A percentile compares a stretch with the other conserved stretches of the same genome.
Conservation (phyloP, 2,113 vertebrate genomes). For the Atherinomorus stipes region DNA sequence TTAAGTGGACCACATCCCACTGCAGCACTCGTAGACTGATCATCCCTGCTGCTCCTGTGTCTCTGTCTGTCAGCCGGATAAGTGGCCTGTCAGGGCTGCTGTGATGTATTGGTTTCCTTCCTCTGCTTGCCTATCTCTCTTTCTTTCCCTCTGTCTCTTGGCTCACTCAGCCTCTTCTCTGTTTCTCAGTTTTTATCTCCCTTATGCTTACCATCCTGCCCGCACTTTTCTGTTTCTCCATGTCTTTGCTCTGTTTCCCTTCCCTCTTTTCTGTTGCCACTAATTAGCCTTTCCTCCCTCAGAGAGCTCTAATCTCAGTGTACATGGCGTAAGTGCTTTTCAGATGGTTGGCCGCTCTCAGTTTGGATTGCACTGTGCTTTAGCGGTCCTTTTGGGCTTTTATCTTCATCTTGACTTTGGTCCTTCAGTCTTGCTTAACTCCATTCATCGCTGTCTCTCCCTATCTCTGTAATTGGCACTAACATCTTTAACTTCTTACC, state of each 20-base stretch:
- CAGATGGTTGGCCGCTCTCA: conserved; percentile 43
- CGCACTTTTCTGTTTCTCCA: conserved; percentile 5
- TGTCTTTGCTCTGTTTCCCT: conserved; percentile 11
- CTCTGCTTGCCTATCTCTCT: conserved; percentile 16
- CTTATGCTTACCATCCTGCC: conserved; percentile 9
- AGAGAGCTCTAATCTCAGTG: conserved; percentile 58
- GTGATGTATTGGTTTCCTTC: conserved; percentile 66
- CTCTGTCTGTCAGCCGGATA: conserved; percentile 74
- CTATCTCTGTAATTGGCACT: not conserved
- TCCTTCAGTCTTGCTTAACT: conserved; percentile 12
- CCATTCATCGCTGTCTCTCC: conserved; percentile 15
- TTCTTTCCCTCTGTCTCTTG: conserved; percentile 8
- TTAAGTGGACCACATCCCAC: conserved; percentile 62
- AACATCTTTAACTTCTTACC: conserved; percentile 29
- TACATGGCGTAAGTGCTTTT: conserved; percentile 48
- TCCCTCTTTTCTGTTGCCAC: conserved; percentile 29
- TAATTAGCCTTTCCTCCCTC: conserved; percentile 58
- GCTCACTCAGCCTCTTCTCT: conserved; percentile 26
- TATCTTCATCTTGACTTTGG: conserved; percentile 35
- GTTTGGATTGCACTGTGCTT: conserved; percentile 39
- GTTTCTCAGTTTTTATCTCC: conserved; percentile 12
- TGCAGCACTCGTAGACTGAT: conserved; percentile 60
- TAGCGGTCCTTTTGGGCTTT: conserved; percentile 34
- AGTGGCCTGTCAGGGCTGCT: conserved; percentile 70
- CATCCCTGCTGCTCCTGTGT: conserved; percentile 61